phyloP scores from a whole-genome alignment of 2,797 vertebrate species.

The Sphenodon punctatus region DNA sequence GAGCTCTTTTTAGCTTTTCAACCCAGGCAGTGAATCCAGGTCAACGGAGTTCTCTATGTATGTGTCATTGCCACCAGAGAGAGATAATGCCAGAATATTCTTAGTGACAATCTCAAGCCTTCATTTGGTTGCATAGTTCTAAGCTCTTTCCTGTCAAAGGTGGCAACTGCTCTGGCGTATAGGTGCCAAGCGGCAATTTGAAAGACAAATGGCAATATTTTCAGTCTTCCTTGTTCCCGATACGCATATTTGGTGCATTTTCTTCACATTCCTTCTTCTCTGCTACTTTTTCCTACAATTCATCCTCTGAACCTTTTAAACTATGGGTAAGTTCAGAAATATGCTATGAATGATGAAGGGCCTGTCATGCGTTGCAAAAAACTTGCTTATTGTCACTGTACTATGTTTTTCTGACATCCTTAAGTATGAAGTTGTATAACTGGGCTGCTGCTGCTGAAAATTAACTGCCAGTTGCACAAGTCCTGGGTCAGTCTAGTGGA shows the following conservation, averaged over 20 bases:
- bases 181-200: background rate
- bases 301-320: rapidly evolving
- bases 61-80: background rate
- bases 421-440: background rate
- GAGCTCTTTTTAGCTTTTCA: background rate
- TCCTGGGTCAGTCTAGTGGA: background rate
- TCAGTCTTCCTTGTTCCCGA: background rate
- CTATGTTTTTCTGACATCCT: background rate
- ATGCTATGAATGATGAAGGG: background rate
- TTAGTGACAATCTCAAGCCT: background rate
- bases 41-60: background rate
- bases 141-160: background rate
- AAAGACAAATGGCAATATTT: background rate
- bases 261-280: background rate
- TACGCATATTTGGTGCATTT: background rate
- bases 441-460: background rate
- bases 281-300: too few relatives aligned
- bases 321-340: background rate
- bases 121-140: background rate
- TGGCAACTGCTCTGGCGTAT: background rate
- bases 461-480: background rate
- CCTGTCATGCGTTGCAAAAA: rapidly evolving
- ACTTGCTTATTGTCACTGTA: background rate
- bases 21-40: background rate
- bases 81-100: background rate